phyloP scores from a whole-genome alignment of 1,140 invertebrate species.

The Bombus vancouverensis region DNA sequence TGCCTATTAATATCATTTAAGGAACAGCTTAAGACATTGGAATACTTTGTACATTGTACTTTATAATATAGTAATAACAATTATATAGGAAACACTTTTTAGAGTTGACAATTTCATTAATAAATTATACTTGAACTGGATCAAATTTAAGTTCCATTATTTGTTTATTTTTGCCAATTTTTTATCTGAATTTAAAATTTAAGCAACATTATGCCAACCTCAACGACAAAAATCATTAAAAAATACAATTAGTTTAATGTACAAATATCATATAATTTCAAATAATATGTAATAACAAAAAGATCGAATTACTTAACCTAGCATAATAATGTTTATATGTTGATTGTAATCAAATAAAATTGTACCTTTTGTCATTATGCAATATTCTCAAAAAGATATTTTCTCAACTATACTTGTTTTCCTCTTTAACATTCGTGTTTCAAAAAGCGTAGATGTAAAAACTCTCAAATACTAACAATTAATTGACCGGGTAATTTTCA shows the following conservation, averaged over 20 bases:
- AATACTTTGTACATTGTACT: neutral
- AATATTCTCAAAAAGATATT: slow-evolving; percentile 25
- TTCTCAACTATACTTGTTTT: slow-evolving; percentile 9
- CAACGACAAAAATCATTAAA: neutral
- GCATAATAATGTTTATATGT: slow-evolving; percentile 14
- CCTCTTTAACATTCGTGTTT: slow-evolving; percentile 27
- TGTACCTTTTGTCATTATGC: slow-evolving; percentile 71
- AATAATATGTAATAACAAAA: slow-evolving; percentile 28
- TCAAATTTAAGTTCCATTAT: neutral
- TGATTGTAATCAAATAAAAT: neutral
- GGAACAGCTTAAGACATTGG: neutral
- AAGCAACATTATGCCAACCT: neutral
- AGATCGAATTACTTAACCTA: neutral
- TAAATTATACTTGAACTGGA: neutral
- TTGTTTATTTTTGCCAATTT: neutral
- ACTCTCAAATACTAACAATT: neutral
- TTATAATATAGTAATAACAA: too few relatives aligned
- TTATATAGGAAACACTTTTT: too few relatives aligned
- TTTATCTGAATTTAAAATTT: neutral
- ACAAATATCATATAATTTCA: slow-evolving; percentile 9
- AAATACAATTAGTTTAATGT: slow-evolving; percentile 12
- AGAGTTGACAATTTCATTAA: neutral
- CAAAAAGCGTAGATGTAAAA: neutral
- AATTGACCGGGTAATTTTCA: neutral
- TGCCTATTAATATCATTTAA: neutral